Conservation (phyloP, 2,113 vertebrate species). For the Emydocephalus ijimae region DNA sequence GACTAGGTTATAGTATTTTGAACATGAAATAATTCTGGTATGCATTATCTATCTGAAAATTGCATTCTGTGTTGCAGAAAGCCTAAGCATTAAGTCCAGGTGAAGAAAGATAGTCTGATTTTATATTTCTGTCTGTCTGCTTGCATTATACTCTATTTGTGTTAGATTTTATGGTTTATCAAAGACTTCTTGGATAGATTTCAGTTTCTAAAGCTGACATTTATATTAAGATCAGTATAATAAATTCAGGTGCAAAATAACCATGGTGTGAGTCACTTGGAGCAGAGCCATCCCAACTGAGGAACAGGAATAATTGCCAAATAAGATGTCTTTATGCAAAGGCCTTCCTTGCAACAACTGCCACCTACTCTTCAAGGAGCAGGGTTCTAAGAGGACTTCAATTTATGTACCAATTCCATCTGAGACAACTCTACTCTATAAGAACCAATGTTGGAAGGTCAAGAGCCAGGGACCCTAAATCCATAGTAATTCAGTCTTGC, state of each 20-base stretch:
- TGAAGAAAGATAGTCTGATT: not conserved
- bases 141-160: not conserved
- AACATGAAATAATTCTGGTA: not conserved
- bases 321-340: not conserved
- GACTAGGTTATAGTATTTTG: not conserved
- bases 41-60: not conserved
- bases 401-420: not conserved
- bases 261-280: not conserved
- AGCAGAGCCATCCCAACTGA: not conserved
- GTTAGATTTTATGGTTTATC: not conserved
- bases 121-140: not conserved
- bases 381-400: not conserved
- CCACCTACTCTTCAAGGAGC: not conserved
- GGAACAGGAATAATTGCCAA: not conserved
- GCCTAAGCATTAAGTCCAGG: not conserved
- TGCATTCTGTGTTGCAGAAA: not conserved
- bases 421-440: not conserved
- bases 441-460: not conserved
- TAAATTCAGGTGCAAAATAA: not conserved
- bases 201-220: not conserved
- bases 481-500: not conserved
- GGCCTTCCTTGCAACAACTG: not conserved
- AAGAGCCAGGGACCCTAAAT: not conserved
- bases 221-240: not conserved
- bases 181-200: not conserved